Base-by-base conservation (phyloP, 2,113 vertebrate genomes). In the Natator depressus region DNA sequence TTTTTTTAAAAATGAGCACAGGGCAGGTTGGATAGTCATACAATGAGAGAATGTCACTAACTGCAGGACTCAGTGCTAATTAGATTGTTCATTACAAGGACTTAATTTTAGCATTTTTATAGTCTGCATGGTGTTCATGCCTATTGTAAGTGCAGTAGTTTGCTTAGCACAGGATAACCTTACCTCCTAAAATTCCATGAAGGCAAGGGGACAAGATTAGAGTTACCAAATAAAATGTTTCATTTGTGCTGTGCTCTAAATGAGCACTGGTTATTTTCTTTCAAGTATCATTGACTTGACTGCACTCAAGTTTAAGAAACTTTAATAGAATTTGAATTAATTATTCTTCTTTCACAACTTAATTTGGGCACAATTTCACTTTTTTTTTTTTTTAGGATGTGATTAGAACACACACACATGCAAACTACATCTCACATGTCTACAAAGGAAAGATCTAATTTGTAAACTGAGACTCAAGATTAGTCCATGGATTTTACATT, bases 401-500 rank as follows among this genome's bases (percentile, higher is more conserved):
- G 0, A 76, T 97, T 78, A 96, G 95, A 51, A 96, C 93, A 59
- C 96, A 90, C 97, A 90, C 16, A 20, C 82, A 38, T 9, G 25
- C 94, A 89, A 85, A 53, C 57, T 0, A 87, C 91, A 22, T 80
- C 89, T 51, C 85, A 95, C 35, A 2, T 93, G 89, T 38, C 94
- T 59, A 84, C 96, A 9, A 96, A 62, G 76, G 96, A 97, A 83
- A 98, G 95, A 42, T 83, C 97, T 54, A 93, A 97, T 46, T 84
- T 98, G 92, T 98, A 95, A 96, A 72, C 17, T 24, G 1, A 16
- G 42, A 49, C 12, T 6, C 17, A 24, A 13, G 24, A n/a, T 57
- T 27, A 5, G 6, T 91, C 79, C 53, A 12, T 27, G 84, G 9
- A 57, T 59, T 50, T 72, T 53, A 46, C 47, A 47, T 89, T 53